Base-by-base conservation (phyloP, 1,140 invertebrate genomes). In the Drosophila kanapiae region DNA sequence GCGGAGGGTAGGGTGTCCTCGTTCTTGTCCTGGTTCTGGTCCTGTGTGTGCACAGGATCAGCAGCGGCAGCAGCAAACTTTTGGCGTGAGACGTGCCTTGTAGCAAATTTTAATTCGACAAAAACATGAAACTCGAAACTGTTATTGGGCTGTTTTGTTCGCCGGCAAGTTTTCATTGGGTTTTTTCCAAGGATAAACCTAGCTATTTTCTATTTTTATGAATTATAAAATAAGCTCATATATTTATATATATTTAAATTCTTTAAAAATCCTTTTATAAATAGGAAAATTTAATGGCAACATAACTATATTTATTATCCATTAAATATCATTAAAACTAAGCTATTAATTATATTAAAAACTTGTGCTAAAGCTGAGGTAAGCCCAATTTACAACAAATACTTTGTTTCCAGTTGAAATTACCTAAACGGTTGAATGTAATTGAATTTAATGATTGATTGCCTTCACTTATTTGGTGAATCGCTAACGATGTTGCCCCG, bases 101-200 rank as follows among this genome's bases (percentile, higher is more conserved):
- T 71, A 62, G 85, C 84, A 88, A 88, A 88, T 88, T 88, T 90
- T 88, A 88, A 88, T 88, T 88, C 84, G 84, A 90, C 85, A 88
- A 90, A 90, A 88, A 88, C 84, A 88, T 71, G 81, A 72, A 83
- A 83, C 64, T 86, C 86, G 49, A 83, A 90, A 88, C 79, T 80
- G 85, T 90, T 90, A 90, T 88, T 88, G 84, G 80, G 58, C 69
- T 88, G 57, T 60, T 60, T 31, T 68, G 67, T 61, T 71, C 38
- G 54, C 57, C 63, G 63, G 51, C 82, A 70, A 81, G 62, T 72
- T 83, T 75, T 75, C 75, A 67, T 57, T 63, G 45, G 45, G 71
- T 54, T 62, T 54, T 54, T 33, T 11, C 16, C 47, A 56, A 48
- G 43, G 43, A 67, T 16, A 37, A 29, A 33, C 40, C 33, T 35